A percentile compares a stretch with the other conserved stretches of the same genome.
Conservation (phyloP, 2,888 invertebrate genomes). For the Agriopis leucophaearia region DNA sequence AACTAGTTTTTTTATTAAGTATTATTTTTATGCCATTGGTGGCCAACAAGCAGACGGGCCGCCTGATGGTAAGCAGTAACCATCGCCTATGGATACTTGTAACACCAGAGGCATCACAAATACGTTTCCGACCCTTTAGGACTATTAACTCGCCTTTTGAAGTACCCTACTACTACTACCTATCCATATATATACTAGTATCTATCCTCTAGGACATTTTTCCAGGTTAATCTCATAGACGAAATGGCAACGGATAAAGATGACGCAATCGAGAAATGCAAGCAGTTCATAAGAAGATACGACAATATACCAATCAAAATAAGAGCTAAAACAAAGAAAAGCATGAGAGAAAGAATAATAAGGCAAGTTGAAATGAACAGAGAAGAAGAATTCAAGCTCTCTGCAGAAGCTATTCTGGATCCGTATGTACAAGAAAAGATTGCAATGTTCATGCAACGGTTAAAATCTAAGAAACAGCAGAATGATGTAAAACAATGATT, state of each 20-base stretch:
- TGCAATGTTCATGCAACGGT: conserved; percentile 80
- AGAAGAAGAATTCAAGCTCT: conserved; percentile 87
- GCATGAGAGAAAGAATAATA: conserved; percentile 74
- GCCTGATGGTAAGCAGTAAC: no score
- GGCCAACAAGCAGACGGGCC: no score
- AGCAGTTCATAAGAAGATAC: conserved; percentile 78
- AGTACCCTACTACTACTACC: no score
- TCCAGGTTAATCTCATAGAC: conserved; percentile 88
- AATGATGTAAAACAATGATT: no score
- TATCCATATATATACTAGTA: no score
- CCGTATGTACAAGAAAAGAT: conserved; percentile 89
- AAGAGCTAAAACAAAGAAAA: conserved; percentile 80
- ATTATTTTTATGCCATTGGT: no score
- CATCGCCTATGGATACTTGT: no score
- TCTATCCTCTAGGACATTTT: no score
- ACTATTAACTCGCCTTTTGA: no score
- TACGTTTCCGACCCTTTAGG: no score
- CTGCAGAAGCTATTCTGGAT: conserved; percentile 82
- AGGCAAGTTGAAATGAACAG: conserved; percentile 82
- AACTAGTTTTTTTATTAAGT: no score
- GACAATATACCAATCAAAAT: conserved; percentile 86
- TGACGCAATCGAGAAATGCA: conserved; percentile 28
- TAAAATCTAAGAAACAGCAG: conserved; percentile 48
- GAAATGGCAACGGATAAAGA: conserved; percentile 81
- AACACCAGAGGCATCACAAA: no score